Conservation (phyloP, 1,140 invertebrate genomes). For the Cydia amplana region DNA sequence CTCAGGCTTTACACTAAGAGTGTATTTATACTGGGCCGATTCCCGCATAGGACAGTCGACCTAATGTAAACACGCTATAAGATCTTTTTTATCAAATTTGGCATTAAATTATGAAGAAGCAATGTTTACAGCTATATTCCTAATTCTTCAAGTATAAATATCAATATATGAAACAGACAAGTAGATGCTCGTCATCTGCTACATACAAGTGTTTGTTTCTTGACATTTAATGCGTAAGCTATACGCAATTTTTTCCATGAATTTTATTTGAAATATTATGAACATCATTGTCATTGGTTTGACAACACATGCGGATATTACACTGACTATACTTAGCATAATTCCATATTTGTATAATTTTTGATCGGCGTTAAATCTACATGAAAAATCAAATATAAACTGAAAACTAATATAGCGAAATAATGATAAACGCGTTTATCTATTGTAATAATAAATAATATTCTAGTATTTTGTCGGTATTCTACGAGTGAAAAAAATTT, state of each 20-base stretch:
- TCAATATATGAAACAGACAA: conserved; percentile 20
- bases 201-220: not conserved
- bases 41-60: not conserved
- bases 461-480: not conserved
- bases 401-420: not conserved
- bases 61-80: not conserved
- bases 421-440: not conserved
- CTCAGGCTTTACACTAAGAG: too few relatives aligned
- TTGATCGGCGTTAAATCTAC: not conserved
- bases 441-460: not conserved
- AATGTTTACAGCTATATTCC: conserved; percentile 16
- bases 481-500: too few relatives aligned
- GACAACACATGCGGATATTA: not conserved
- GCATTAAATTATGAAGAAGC: conserved; percentile 43
- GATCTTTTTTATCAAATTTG: conserved; percentile 38
- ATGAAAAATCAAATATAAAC: not conserved
- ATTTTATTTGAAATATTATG: not conserved
- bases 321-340: not conserved
- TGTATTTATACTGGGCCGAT: not conserved
- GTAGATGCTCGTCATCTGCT: not conserved
- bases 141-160: conserved; percentile 34
- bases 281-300: not conserved
- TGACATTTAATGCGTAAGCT: not conserved
- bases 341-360: not conserved
- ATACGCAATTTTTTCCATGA: not conserved